phyloP scores from a whole-genome alignment of 1,140 invertebrate genomes.

The Magallana ariakensis region DNA sequence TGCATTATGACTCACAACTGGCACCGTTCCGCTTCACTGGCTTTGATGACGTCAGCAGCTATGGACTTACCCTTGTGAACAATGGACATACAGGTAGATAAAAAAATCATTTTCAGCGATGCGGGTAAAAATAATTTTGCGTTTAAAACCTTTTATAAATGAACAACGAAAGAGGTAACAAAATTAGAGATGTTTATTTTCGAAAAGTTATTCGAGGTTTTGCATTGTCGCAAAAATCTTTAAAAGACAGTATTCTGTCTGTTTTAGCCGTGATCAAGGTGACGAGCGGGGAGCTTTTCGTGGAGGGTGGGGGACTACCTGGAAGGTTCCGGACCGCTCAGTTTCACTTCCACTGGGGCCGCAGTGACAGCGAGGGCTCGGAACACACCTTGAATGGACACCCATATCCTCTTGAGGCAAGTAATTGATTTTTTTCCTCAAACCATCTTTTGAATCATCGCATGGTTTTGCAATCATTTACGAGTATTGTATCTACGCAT shows the following conservation, averaged over 20 bases:
- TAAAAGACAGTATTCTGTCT: not conserved
- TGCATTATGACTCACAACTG: not conserved
- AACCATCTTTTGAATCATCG: too few species aligned
- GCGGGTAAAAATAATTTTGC: too few species aligned
- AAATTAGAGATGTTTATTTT: too few species aligned
- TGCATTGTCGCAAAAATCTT: too few species aligned
- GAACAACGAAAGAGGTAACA: too few species aligned
- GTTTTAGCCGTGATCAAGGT: constrained; percentile 43
- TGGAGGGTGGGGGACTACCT: constrained; percentile 52
- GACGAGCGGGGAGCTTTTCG: not conserved
- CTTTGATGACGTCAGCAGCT: not conserved
- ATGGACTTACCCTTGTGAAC: constrained; percentile 37
- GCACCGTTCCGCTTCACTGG: not conserved
- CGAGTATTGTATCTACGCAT: too few species aligned
- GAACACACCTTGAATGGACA: constrained; percentile 86
- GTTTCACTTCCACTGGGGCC: constrained; percentile 80
- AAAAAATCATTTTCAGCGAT: too few species aligned
- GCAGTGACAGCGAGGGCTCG: constrained; percentile 67
- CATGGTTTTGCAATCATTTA: not conserved
- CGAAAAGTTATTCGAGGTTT: too few species aligned
- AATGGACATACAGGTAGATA: constrained; percentile 42
- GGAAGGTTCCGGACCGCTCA: constrained; percentile 69
- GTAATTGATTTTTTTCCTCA: not conserved
- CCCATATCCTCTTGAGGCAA: constrained; percentile 91
- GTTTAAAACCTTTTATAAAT: too few species aligned